Conservation (phyloP, 64 coral and sea anemone species). For the Pachyseris speciosa region DNA sequence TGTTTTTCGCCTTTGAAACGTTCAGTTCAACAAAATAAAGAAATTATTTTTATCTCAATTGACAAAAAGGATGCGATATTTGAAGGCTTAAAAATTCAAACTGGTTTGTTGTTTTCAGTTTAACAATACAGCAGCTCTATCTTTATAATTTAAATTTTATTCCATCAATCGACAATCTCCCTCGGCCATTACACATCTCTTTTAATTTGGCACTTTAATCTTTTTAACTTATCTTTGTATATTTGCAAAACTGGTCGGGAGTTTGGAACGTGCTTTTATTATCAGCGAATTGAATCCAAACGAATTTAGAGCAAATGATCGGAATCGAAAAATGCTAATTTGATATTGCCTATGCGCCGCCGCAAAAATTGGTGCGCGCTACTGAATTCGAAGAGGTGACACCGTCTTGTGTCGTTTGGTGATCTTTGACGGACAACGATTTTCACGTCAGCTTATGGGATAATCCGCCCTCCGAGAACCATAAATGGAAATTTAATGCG, state of each 20-base stretch:
- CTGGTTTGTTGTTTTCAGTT: background rate
- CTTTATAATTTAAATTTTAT: background rate
- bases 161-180: background rate
- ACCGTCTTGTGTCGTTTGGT: background rate
- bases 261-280: background rate
- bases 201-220: background rate
- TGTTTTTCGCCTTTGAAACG: too few species aligned
- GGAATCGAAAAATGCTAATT: constrained; percentile 23
- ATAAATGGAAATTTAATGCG: constrained; percentile 15
- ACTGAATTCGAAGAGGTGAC: background rate
- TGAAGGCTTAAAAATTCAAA: background rate
- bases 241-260: background rate
- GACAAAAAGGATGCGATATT: background rate
- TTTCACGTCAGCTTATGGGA: background rate
- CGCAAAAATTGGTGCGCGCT: background rate
- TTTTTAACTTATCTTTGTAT: background rate
- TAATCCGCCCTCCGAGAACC: background rate
- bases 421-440: background rate
- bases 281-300: background rate
- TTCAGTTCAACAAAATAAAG: background rate
- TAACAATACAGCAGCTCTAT: background rate
- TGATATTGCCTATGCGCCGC: background rate
- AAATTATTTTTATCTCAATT: constrained; percentile 8
- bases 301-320: background rate
- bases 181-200: background rate